These are phyloP conservation scores for Cryptocheilus praepositus DNA, from an alignment of 2,888 invertebrate genomes.

Conservation along the genomic window DNA sequence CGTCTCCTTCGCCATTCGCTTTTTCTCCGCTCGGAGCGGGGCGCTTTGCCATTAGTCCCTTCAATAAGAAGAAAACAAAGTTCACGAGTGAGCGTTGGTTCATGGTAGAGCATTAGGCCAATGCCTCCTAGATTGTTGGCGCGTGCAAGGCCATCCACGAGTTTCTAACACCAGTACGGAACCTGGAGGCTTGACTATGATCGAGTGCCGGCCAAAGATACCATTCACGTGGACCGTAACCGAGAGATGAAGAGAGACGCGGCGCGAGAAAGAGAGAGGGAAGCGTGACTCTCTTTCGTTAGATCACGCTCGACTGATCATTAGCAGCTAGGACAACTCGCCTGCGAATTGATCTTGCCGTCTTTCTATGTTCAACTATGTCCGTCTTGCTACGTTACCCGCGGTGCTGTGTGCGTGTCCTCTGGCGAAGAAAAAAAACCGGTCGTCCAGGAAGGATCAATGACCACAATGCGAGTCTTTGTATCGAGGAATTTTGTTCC, in stretches of 20 bases:
- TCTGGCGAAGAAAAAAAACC: too few relatives aligned
- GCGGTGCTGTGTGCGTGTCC: too few relatives aligned
- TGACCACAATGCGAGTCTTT: too few relatives aligned
- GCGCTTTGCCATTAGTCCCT: constrained; percentile 28
- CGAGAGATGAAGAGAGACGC: neutral
- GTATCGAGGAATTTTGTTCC: too few relatives aligned
- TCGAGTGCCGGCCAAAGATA: constrained; percentile 29
- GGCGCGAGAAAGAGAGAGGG: neutral
- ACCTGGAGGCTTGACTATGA: constrained; percentile 27
- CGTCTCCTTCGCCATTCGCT: neutral
- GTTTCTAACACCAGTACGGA: neutral
- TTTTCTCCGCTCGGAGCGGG: constrained; percentile 15
- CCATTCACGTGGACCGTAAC: constrained; percentile 25
- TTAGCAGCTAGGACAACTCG: constrained; percentile 30
- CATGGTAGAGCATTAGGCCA: constrained; percentile 51
- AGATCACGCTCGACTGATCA: constrained; percentile 29
- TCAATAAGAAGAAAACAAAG: constrained; percentile 37
- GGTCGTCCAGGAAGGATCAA: too few relatives aligned
- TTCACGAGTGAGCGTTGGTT: constrained; percentile 32
- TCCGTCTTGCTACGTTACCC: too few relatives aligned
- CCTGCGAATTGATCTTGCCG: constrained; percentile 22
- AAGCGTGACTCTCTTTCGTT: constrained; percentile 18
- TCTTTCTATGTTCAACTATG: too few relatives aligned
- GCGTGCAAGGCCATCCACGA: constrained; percentile 61
- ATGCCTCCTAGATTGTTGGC: constrained; percentile 58